Conservation (phyloP, 2,888 invertebrate species). For the Polia nebulosa region DNA sequence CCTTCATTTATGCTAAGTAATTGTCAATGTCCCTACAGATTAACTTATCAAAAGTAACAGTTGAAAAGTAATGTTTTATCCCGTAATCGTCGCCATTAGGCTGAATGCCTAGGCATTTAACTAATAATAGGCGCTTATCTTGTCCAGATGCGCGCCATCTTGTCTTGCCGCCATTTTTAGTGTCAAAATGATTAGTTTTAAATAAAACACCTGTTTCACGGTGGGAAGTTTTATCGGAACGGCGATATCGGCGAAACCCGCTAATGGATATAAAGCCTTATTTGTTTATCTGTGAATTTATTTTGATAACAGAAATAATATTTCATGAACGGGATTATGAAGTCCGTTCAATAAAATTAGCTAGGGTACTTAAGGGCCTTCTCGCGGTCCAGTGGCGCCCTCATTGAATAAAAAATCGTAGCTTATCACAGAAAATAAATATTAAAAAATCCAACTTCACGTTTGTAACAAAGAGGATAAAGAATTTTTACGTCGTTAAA, state of each 20-base stretch:
- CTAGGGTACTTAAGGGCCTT: neutral
- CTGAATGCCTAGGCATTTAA: constrained; percentile 60
- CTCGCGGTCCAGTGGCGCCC: too few species aligned
- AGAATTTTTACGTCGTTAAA: too few species aligned
- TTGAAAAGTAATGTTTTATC: constrained; percentile 50
- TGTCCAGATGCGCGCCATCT: constrained; percentile 53
- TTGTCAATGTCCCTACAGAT: constrained; percentile 39
- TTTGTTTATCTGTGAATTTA: constrained; percentile 34
- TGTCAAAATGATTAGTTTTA: constrained; percentile 59
- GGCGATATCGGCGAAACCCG: constrained; percentile 17
- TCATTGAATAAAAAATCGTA: too few species aligned
- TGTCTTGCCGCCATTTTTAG: constrained; percentile 40
- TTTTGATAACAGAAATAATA: constrained; percentile 24
- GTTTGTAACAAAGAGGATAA: too few species aligned
- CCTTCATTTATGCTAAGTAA: constrained; percentile 34
- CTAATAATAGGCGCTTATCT: constrained; percentile 58
- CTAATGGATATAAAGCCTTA: constrained; percentile 47
- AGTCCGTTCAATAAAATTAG: constrained; percentile 39
- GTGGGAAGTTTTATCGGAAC: constrained; percentile 38
- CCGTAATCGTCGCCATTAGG: constrained; percentile 56
- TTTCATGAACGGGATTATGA: constrained; percentile 22
- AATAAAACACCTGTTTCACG: constrained; percentile 57
- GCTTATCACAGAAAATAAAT: too few species aligned
- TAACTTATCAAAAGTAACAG: constrained; percentile 43
- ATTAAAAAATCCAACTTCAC: too few species aligned